Evolutionary conservation across 1,140 invertebrate genomes (phyloP), one percentile per base, ranked within the genome.

Genomic region (Maconellicoccus hirsutus): DNA sequence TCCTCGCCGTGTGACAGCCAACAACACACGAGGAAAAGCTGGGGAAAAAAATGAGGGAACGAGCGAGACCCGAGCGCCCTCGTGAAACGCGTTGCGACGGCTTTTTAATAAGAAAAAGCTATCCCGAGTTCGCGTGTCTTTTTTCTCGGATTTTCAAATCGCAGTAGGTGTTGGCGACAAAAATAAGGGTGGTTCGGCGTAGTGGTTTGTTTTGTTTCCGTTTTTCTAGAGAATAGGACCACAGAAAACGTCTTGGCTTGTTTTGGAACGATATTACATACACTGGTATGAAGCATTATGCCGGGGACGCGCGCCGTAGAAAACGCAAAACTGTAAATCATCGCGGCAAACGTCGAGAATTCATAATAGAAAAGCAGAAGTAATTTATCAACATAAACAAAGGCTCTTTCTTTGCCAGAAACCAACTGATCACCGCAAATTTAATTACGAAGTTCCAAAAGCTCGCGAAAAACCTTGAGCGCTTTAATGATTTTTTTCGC

Each of bases 331-430:
- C 61, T 22, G 22, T 66, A 66, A 66, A 66, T 66, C 61, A 66
- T 66, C 21, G 10, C 10, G 61, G 61, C 61, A 25, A 66, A 66
- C 61, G 61, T 66, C 61, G 61, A 66, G 19, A 25, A 66, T 66
- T 66, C 61, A 66, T 66, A 66, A 66, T 26, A 66, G 61, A 66
- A 66, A 66, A 66, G 61, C 61, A 25, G 19, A 22, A 22, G 61
- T 66, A 23, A 26, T 66, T 66, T 66, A 66, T 66, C 61, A 66
- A 66, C 61, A 66, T 66, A 66, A 66, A 66, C 61, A 66, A 66
- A 66, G 25, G 22, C 61, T 66, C 61, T 66, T 66, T 66, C 61
- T 66, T 66, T 19, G 61, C 61, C 61, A 66, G 61, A 66, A 66
- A 66, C 22, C 61, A 26, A 66, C 61, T 66, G 61, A 66, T 66